Conservation (phyloP, 2,888 invertebrate species). For the Bombylius discolor region DNA sequence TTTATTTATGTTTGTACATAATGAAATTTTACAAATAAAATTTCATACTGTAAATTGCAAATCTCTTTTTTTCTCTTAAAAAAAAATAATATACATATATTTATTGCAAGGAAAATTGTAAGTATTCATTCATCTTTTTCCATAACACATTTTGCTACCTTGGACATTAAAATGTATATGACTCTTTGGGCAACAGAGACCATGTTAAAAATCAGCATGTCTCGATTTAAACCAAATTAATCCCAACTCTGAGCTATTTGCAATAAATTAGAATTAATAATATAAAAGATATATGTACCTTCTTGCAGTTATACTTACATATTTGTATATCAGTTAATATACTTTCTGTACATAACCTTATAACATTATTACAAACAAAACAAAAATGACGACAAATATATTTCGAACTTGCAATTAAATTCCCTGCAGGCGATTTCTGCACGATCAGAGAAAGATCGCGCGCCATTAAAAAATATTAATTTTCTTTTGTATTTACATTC, state of each 20-base stretch:
- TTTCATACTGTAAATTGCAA: too few relatives aligned
- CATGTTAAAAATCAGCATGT: not conserved
- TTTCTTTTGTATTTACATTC: not conserved
- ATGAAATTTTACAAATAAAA: too few relatives aligned
- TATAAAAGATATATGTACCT: constrained; percentile 2
- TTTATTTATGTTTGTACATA: too few relatives aligned
- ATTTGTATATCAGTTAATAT: not conserved
- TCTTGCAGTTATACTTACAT: not conserved
- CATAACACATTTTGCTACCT: too few relatives aligned
- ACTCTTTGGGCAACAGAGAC: too few relatives aligned
- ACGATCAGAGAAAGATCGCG: constrained; percentile 1
- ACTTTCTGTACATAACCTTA: too few relatives aligned
- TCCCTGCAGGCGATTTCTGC: constrained; percentile 27
- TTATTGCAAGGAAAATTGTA: too few relatives aligned
- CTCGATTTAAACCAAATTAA: constrained; percentile 13
- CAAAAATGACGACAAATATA: constrained; percentile 25
- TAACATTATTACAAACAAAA: not conserved
- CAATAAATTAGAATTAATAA: constrained; percentile 19
- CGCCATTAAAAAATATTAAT: not conserved
- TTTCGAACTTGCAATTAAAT: constrained; percentile 30
- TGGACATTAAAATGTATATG: too few relatives aligned
- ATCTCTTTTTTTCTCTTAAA: too few relatives aligned
- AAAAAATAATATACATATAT: too few relatives aligned
- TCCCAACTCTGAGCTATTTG: constrained; percentile 18
- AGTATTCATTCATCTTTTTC: too few relatives aligned